A percentile compares a stretch with the other conserved stretches of the same genome.
phyloP scores from a whole-genome alignment of 2,888 invertebrate species.

The Heliconius cydno region DNA sequence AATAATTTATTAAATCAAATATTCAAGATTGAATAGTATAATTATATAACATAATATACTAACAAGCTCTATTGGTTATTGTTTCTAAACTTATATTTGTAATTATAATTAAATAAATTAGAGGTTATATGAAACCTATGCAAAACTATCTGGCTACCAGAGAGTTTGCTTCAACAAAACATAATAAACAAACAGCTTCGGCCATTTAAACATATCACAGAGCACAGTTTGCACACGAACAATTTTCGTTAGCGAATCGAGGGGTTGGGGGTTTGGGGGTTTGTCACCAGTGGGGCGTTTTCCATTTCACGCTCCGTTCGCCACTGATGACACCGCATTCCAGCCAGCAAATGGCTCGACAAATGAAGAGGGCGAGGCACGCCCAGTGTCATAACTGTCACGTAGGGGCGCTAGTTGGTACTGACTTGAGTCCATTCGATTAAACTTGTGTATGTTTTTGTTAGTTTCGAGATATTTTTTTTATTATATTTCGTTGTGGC shows the following conservation, averaged over 20 bases:
- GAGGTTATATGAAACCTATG: too few relatives aligned
- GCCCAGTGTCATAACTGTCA: slow-evolving; percentile 81
- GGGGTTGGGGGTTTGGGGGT: slow-evolving; percentile 53
- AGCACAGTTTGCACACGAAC: slow-evolving; percentile 47
- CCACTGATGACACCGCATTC: slow-evolving; percentile 82
- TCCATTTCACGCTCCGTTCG: slow-evolving; percentile 82
- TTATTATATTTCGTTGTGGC: not conserved
- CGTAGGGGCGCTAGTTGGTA: slow-evolving; percentile 61
- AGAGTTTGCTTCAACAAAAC: slow-evolving; percentile 2
- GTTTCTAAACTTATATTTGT: not conserved
- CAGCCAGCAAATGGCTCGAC: slow-evolving; percentile 80
- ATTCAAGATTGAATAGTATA: not conserved
- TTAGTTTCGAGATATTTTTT: not conserved
- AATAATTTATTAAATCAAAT: not conserved
- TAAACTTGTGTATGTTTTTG: slow-evolving; percentile 51
- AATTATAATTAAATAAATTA: not conserved
- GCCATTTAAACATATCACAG: slow-evolving; percentile 60
- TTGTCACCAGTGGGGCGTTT: slow-evolving; percentile 78
- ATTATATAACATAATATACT: not conserved
- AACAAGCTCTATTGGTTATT: not conserved
- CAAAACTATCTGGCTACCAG: not conserved
- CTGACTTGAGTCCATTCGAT: slow-evolving; percentile 69
- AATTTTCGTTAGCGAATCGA: slow-evolving; percentile 75
- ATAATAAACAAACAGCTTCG: slow-evolving; percentile 49
- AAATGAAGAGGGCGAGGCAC: slow-evolving; percentile 79